Evolutionary conservation across 2,888 invertebrate species (phyloP), one percentile per base, ranked within the genome.

Genomic region (Selenia dentaria): DNA sequence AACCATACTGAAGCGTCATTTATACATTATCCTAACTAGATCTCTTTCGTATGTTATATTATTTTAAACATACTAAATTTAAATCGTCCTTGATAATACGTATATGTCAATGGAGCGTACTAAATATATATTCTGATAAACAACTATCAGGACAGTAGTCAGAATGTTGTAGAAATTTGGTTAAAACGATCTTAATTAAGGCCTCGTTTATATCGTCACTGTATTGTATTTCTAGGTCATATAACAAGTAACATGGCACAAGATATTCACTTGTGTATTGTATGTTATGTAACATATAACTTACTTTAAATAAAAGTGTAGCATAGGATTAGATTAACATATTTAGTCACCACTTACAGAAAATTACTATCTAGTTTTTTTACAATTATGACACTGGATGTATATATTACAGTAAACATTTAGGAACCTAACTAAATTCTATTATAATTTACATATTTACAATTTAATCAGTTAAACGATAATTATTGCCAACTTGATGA

Each of bases 251-350:
- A 77, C 70, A 87, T 86, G 87, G 86, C 87, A 88, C 87, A 77
- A 83, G 83, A 78, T 70, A 80, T 82, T 83, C 79, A 83, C 81
- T 84, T 85, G 77, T 83, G 80, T 78, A 81, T 83, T 73, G 69
- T 70, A 74, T 28, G 27, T 22, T 11, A 14, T 8, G 24, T 34
- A 20, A 36, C 26, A 27, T 8, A 27, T 9, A 12, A 10, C 5
- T 8, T 27, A 67, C 46, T 56, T 51, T 24, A 25, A 41, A 48
- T 28, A 46, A 38, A 36, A 28, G 41, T 53, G 22, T 40, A 57
- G 42, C 44, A 51, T 58, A 59, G 56, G 24, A 3, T 5, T 10
- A 25, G 1, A 1, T 10, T 10, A 9, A 11, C 13, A 11, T 16
- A 25, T 42, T 10, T 51, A 13, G 24, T 32, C 25, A 41, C 6